Evolutionary conservation across 2,113 vertebrate genomes (phyloP).

Genomic region (Meleagris gallopavo): DNA sequence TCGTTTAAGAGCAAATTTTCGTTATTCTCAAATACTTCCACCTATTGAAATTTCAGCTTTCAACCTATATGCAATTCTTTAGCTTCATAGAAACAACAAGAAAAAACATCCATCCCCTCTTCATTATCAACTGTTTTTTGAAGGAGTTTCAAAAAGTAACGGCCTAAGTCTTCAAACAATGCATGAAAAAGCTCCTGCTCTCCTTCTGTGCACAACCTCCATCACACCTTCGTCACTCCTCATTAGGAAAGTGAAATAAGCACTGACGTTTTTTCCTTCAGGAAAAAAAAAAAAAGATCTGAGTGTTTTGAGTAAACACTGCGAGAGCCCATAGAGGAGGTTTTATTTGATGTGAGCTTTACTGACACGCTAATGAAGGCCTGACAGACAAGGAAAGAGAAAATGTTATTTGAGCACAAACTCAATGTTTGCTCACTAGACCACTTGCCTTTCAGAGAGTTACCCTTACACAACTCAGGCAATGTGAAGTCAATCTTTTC

Average conservation of each 20-base stretch:
- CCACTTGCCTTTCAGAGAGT: conserved; percentile 37
- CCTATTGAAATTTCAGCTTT: neutral
- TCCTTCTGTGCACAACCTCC: neutral
- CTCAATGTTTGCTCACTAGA: conserved; percentile 59
- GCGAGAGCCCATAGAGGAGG: neutral
- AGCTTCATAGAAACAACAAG: neutral
- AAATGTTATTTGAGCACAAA: conserved; percentile 69
- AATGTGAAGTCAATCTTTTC: conserved; percentile 31
- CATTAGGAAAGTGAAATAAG: conserved; percentile 49
- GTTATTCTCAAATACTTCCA: neutral
- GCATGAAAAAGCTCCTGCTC: neutral
- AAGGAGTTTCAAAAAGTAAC: conserved; percentile 46
- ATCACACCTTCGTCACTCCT: conserved; percentile 30
- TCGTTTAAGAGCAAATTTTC: neutral
- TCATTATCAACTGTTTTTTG: conserved; percentile 17
- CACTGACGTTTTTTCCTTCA: neutral
- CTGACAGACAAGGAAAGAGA: conserved; percentile 50
- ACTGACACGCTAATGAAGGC: conserved; percentile 50
- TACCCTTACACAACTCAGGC: conserved; percentile 47
- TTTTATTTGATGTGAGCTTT: conserved; percentile 50
- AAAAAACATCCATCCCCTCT: neutral
- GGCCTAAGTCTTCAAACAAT: conserved; percentile 39
- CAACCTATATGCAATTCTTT: neutral
- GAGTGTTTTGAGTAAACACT: conserved; percentile 29
- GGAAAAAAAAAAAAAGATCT: neutral